Evolutionary conservation across 2,888 invertebrate genomes (phyloP), one percentile per base, ranked within the genome.

Genomic region (Vannuccia rotundouncinata): DNA sequence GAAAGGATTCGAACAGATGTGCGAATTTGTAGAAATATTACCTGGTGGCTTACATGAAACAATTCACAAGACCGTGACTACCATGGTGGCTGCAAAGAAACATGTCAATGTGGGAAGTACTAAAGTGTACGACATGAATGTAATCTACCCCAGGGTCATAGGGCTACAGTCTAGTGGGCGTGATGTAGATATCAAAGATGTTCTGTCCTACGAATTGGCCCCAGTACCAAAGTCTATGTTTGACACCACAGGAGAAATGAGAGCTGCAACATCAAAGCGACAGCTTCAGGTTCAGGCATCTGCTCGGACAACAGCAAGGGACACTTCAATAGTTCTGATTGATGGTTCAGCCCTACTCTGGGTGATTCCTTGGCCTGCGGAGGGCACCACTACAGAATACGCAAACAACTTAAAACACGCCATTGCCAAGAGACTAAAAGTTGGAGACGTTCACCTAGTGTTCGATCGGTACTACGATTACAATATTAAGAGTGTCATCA

Each of bases 81-180:
- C 75, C 75, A 75, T 75, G 75, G 75, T 31, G 31, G 75, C 31
- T 29, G 31, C 75, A 31, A 75, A 31, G 29, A 75, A 75, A 75
- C 29, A 75, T 75, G 31, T 75, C n/a, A 75, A 29, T 31, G 75
- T 75, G 29, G 75, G 75, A 31, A 31, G 75, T 31, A 29, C 30
- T 31, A 75, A 31, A 75, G 31, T 75, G 13, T 75, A 31, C 31
- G 75, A 75, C 31, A 75, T 31, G 29, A 13, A 29, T 31, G 30
- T 75, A 29, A 75, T 75, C 75, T 75, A 75, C 75, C 29, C 75
- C 31, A 75, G 75, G 31, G 75, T 75, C 75, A 75, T 75, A 75
- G 75, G 75, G 29, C 75, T 75, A 75, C 75, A 75, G 75, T 27
- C 75, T 31, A 75, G 75, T 31, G 29, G 30, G 29, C 75, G 75